Conservation (phyloP, 2,888 invertebrate species). For the Amphiduros pacificus region DNA sequence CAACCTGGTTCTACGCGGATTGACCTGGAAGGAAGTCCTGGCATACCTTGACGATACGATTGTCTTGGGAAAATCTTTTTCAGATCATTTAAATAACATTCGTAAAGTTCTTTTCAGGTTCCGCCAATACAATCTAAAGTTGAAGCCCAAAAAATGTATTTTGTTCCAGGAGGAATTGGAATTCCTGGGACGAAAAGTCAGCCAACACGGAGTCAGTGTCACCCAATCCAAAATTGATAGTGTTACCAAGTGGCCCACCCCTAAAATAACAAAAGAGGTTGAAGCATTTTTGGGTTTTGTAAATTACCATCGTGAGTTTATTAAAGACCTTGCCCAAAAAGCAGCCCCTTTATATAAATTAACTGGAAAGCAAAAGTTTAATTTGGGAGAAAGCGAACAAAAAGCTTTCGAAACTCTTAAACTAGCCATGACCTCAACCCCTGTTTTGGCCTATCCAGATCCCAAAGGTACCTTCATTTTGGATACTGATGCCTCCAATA, state of each 20-base stretch:
- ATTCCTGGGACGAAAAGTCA: constrained; percentile 12
- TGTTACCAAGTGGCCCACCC: constrained; percentile 25
- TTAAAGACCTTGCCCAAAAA: constrained; percentile 22
- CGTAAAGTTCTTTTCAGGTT: constrained; percentile 23
- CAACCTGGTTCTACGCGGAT: background rate
- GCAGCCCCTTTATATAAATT: constrained; percentile 25
- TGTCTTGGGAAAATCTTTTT: constrained; percentile 21
- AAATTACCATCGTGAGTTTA: constrained; percentile 32
- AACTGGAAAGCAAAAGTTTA: too few relatives aligned
- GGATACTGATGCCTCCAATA: constrained; percentile 23
- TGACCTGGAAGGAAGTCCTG: background rate
- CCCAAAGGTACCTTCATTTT: constrained; percentile 14
- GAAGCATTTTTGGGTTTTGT: constrained; percentile 29
- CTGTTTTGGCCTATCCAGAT: constrained; percentile 15
- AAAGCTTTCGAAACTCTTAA: constrained; percentile 17
- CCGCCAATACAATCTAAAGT: constrained; percentile 14
- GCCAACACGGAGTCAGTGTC: background rate
- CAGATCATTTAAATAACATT: constrained; percentile 19
- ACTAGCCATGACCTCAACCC: constrained; percentile 11
- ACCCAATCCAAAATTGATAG: constrained; percentile 3
- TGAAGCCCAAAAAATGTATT: constrained; percentile 24
- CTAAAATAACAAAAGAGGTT: constrained; percentile 25
- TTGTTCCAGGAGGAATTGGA: constrained; percentile 1
- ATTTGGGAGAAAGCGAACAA: constrained; percentile 4
- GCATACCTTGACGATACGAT: constrained; percentile 30